Evolutionary conservation across 2,888 invertebrate species (phyloP), one percentile per base, ranked within the genome.

Genomic region (Sipha maydis): DNA sequence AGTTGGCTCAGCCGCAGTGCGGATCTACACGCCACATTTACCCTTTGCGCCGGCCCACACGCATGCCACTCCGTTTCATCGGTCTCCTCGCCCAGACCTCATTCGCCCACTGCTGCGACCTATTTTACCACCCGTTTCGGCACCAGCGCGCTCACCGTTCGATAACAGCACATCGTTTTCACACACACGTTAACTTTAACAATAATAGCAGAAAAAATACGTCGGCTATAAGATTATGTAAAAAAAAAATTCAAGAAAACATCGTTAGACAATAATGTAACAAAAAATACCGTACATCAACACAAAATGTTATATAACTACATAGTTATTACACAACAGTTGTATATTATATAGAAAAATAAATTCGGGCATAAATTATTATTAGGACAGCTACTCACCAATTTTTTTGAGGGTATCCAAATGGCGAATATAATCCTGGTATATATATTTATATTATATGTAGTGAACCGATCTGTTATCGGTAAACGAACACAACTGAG

Each of bases 1-100:
- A 75, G 41, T 75, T 80, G 88, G 88, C 88, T 76, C 73, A 73
- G 86, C 61, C 88, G 88, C 88, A 88, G 88, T 88, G 88, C 88
- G 82, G 88, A 86, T 67, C 61, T 31, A 61, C 80, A 78, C 80
- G 61, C 75, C 34, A 48, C 88, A 41, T 75, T 88, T 75, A 88
- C 75, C 85, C 85, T 69, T 38, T 75, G 80, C 73, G 19, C 41
- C 80, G 61, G 31, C 48, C 38, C 56, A 28, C 86, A 19, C 69
- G 61, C 54, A 21, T 67, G 41, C n/a, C 78, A 21, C 71, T 56
- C 54, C 77, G 48, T 31, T 34, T 25, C 21, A 28, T 28, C 67
- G 69, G 61, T 54, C 19, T 19, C 56, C 28, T 17, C 75, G 56
- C 31, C 21, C 85, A n/a, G 25, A n/a, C 78, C 41, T 25, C 86